Evolutionary conservation across 1,140 invertebrate genomes (phyloP).

Genomic region (Drosophila trapezifrons): DNA sequence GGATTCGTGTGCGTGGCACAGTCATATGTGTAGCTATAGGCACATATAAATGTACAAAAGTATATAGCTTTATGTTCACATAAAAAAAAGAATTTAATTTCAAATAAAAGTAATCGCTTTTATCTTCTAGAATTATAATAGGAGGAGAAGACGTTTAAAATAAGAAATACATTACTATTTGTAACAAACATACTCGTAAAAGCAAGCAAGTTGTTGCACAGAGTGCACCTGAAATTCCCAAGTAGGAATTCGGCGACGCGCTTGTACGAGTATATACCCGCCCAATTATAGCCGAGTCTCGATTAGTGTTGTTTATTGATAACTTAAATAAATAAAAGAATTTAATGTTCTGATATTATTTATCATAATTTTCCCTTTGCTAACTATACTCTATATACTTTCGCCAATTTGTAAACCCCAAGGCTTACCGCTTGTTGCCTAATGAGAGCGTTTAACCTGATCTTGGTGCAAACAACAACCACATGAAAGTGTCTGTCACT

Average conservation of each 20-base stretch:
- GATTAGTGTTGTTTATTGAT: too few species aligned
- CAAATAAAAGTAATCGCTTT: neutral
- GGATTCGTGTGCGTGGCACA: constrained; percentile 59
- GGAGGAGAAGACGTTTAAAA: too few species aligned
- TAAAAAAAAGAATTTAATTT: neutral
- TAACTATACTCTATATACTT: neutral
- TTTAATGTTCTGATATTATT: neutral
- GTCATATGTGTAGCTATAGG: constrained; percentile 9
- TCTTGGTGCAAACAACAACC: neutral
- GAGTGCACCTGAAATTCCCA: too few species aligned
- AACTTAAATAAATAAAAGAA: neutral
- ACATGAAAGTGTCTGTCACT: constrained; percentile 36
- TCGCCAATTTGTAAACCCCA: neutral
- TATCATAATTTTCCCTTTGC: neutral
- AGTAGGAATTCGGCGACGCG: too few species aligned
- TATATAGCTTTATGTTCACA: constrained; percentile 2
- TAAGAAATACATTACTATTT: neutral
- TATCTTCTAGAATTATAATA: neutral
- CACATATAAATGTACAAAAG: neutral
- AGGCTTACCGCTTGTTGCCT: neutral
- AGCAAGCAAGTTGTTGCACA: too few species aligned
- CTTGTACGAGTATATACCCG: too few species aligned
- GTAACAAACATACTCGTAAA: too few species aligned
- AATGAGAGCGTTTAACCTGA: constrained; percentile 1
- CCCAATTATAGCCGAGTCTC: too few species aligned